Evolutionary conservation across 2,888 invertebrate genomes (phyloP).

Genomic region (Lycocerus yunnanus): DNA sequence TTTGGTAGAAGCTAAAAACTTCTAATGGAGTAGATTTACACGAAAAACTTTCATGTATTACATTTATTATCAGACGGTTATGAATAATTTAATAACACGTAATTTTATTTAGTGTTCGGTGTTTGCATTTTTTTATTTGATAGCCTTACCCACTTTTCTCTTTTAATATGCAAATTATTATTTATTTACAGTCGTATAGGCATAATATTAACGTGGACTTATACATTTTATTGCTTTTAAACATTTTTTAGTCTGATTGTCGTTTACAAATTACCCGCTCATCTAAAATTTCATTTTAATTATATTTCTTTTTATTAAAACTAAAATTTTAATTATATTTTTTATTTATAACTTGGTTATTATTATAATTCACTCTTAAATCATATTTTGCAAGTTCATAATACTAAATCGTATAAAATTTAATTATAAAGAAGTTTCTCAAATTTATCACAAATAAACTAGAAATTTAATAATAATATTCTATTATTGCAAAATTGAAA

Average conservation of each 20-base stretch:
- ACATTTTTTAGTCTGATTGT: neutral
- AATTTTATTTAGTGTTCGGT: constrained; percentile 13
- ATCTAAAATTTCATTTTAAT: too few relatives aligned
- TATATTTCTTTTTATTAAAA: too few relatives aligned
- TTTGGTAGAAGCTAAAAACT: constrained; percentile 28
- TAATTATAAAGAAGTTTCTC: too few relatives aligned
- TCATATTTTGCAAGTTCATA: too few relatives aligned
- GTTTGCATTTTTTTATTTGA: constrained; percentile 13
- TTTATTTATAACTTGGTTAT: too few relatives aligned
- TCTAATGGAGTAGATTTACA: constrained; percentile 28
- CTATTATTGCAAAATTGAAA: neutral
- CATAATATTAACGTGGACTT: neutral
- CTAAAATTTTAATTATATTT: too few relatives aligned
- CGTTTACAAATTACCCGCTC: neutral
- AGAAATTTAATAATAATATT: neutral
- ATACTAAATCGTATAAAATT: too few relatives aligned
- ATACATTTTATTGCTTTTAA: neutral
- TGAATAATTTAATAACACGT: constrained; percentile 27
- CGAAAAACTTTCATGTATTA: constrained; percentile 27
- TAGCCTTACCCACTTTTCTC: constrained; percentile 8
- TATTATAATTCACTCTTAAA: too few relatives aligned
- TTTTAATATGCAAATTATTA: neutral
- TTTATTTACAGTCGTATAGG: neutral
- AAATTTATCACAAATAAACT: neutral
- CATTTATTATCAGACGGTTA: constrained; percentile 25